Evolutionary conservation across 2,888 invertebrate species (phyloP).

Genomic region (Himalopsyche anomala): DNA sequence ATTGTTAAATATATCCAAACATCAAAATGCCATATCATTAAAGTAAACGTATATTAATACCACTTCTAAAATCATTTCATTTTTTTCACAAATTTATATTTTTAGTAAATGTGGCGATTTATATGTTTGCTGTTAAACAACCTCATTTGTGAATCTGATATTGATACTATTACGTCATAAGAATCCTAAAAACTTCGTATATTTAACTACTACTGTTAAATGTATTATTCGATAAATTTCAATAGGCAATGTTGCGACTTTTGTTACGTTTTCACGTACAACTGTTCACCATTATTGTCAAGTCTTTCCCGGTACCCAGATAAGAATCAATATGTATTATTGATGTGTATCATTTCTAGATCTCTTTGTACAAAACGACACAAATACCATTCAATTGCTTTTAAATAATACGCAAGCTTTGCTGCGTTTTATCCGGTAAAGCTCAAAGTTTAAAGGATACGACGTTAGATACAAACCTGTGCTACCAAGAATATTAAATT

Average conservation of each 20-base stretch:
- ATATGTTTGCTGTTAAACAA: too few relatives aligned
- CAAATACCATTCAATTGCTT: conserved; percentile 59
- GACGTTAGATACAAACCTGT: neutral
- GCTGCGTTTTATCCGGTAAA: conserved; percentile 17
- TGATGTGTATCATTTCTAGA: conserved; percentile 65
- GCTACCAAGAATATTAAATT: neutral
- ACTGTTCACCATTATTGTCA: neutral
- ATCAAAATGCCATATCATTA: too few relatives aligned
- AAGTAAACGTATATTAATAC: too few relatives aligned
- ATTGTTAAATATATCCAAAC: too few relatives aligned
- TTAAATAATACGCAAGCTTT: conserved; percentile 50
- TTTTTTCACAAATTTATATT: too few relatives aligned
- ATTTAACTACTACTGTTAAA: neutral
- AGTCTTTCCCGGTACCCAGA: conserved; percentile 51
- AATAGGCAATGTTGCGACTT: conserved; percentile 20
- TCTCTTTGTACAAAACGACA: conserved; percentile 56
- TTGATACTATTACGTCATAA: too few relatives aligned
- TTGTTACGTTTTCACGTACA: neutral
- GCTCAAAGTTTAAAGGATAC: neutral
- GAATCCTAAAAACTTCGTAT: neutral
- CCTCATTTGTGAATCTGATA: too few relatives aligned
- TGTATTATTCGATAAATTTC: neutral
- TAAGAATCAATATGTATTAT: conserved; percentile 62
- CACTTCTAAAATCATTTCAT: too few relatives aligned
- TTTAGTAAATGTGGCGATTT: too few relatives aligned